Conservation (phyloP, 2,797 vertebrate species). For the Falco novaeseelandiae region DNA sequence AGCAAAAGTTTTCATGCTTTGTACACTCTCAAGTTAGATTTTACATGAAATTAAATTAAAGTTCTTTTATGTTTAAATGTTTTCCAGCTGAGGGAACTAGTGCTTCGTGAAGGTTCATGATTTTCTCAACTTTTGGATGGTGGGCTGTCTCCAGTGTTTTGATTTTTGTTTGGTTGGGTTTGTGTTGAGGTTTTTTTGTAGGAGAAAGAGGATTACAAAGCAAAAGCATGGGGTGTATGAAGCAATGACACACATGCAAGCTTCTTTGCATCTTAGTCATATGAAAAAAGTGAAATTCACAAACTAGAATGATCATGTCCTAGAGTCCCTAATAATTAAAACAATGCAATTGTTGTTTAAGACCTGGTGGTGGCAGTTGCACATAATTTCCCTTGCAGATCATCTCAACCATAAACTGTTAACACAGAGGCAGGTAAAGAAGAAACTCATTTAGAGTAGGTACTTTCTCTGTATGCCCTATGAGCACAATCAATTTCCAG, state of each 20-base stretch:
- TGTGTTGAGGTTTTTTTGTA: not conserved
- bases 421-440: not conserved
- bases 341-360: not conserved
- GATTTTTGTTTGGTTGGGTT: fast-evolving
- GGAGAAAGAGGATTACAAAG: not conserved
- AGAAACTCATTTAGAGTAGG: slow-evolving; percentile 2
- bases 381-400: not conserved
- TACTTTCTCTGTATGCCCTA: not conserved
- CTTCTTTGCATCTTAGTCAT: not conserved
- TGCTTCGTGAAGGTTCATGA: not conserved
- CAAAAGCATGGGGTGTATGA: not conserved
- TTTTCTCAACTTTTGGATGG: not conserved
- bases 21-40: not conserved
- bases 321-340: not conserved
- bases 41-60: not conserved
- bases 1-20: not conserved
- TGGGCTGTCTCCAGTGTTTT: not conserved
- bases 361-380: not conserved
- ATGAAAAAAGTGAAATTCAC: not conserved
- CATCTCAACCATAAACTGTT: not conserved
- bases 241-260: not conserved
- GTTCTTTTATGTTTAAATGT: not conserved
- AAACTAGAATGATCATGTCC: not conserved
- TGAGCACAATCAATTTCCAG: not conserved
- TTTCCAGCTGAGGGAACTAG: not conserved